These are phyloP conservation scores for Otocyon megalotis DNA, from an alignment of 2,113 vertebrate species.

Conservation along the genomic window DNA sequence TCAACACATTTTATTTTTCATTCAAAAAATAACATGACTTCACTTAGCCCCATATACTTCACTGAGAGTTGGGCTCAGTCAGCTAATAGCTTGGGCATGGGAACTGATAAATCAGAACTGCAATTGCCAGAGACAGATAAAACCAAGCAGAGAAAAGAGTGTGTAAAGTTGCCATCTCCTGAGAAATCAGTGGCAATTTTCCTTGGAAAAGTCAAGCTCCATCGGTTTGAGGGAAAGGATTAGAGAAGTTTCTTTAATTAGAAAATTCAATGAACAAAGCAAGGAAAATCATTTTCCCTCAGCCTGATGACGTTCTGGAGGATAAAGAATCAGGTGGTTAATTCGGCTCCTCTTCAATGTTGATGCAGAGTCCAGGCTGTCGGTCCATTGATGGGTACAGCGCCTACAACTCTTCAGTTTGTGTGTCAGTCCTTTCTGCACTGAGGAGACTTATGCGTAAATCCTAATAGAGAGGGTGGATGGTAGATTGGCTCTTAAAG, in stretches of 20 bases:
- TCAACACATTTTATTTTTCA: neutral
- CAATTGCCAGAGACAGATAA: conserved; percentile 40
- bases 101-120: conserved; percentile 49
- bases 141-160: neutral
- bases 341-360: conserved; percentile 16
- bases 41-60: neutral
- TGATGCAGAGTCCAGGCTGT: neutral
- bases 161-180: conserved; percentile 19
- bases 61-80: neutral
- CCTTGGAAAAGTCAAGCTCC: conserved; percentile 48
- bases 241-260: conserved; percentile 65
- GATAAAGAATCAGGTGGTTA: neutral
- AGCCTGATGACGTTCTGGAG: neutral
- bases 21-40: conserved; percentile 11
- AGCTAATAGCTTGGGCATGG: neutral
- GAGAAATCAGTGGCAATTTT: conserved; percentile 54
- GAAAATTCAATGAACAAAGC: conserved; percentile 46
- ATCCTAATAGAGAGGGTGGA: conserved; percentile 80
- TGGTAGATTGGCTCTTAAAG: conserved; percentile 65
- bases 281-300: conserved; percentile 43
- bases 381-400: neutral
- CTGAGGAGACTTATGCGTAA: conserved; percentile 51
- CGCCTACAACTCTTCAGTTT: neutral
- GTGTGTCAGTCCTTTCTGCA: neutral
- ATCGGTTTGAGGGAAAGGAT: conserved; percentile 39